A percentile compares a stretch with the other conserved stretches of the same genome.
phyloP scores from a whole-genome alignment of 2,113 vertebrate species.

The Dipodomys stephensi region DNA sequence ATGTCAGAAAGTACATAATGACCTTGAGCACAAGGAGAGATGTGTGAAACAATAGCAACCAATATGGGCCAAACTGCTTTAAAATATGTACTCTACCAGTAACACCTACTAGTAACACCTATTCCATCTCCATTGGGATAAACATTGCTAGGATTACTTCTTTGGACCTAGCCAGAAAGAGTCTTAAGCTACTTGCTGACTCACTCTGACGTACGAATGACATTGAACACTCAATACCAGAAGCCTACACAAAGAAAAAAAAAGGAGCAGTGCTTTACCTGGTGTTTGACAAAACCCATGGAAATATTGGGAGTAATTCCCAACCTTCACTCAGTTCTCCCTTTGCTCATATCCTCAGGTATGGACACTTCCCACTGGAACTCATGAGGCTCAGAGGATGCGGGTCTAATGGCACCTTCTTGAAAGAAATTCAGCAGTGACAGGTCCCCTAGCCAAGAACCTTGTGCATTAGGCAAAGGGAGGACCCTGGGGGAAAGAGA shows the following conservation, averaged over 20 bases:
- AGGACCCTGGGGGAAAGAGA: not conserved
- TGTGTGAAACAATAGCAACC: not conserved
- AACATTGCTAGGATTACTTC: not conserved
- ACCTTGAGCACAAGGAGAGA: conserved; percentile 4
- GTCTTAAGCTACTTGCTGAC: not conserved
- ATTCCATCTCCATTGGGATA: not conserved
- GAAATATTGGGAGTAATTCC: not conserved
- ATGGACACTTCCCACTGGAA: not conserved
- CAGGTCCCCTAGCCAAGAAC: not conserved
- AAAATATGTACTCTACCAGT: not conserved
- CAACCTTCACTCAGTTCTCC: not conserved
- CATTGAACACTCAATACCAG: not conserved
- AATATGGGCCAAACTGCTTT: not conserved
- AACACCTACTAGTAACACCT: not conserved
- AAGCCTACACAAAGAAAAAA: not conserved
- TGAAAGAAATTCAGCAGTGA: not conserved
- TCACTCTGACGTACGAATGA: not conserved
- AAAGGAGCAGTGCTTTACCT: not conserved
- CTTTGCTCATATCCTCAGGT: too few species aligned
- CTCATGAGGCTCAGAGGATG: not conserved
- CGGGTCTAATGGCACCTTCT: not conserved
- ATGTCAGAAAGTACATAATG: conserved; percentile 3
- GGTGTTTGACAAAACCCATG: not conserved
- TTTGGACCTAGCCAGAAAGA: not conserved
- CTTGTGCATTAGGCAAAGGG: not conserved